Evolutionary conservation across 1,140 invertebrate species (phyloP).

Genomic region (Papilio glaucus): DNA sequence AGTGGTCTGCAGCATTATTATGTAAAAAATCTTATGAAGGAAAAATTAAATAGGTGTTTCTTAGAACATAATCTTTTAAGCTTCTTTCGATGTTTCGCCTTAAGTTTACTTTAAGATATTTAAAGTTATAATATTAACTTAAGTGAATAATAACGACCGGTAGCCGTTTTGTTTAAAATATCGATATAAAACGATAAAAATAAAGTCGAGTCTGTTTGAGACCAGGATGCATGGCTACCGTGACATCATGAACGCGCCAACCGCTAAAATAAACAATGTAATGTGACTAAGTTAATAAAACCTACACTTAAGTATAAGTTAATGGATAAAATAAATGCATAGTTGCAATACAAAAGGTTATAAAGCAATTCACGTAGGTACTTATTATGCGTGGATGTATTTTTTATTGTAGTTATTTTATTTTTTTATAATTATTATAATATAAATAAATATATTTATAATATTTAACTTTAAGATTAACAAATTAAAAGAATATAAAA

Average conservation of each 20-base stretch:
- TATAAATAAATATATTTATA: too few species aligned
- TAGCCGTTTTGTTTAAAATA: slow-evolving; percentile 11
- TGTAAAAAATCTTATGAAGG: too few species aligned
- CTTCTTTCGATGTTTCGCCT: neutral
- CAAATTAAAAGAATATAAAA: too few species aligned
- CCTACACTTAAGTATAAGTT: slow-evolving; percentile 7
- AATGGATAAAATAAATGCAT: neutral
- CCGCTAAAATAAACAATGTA: slow-evolving; percentile 26
- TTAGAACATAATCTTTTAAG: neutral
- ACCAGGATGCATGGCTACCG: slow-evolving; percentile 30
- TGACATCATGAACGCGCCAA: neutral
- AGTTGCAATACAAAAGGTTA: slow-evolving; percentile 9
- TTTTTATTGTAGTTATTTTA: neutral
- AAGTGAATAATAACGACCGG: slow-evolving; percentile 4
- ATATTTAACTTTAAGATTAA: neutral
- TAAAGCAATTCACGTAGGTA: slow-evolving; percentile 18
- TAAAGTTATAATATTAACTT: slow-evolving; percentile 13
- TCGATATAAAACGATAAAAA: slow-evolving; percentile 19
- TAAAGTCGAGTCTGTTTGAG: slow-evolving; percentile 4
- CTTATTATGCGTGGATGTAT: neutral
- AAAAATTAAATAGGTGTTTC: neutral
- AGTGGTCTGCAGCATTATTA: too few species aligned
- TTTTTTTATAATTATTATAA: neutral
- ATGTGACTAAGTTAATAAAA: slow-evolving; percentile 13
- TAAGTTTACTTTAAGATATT: neutral